Conservation (phyloP, 1,140 invertebrate genomes). For the Drosophila melanica region DNA sequence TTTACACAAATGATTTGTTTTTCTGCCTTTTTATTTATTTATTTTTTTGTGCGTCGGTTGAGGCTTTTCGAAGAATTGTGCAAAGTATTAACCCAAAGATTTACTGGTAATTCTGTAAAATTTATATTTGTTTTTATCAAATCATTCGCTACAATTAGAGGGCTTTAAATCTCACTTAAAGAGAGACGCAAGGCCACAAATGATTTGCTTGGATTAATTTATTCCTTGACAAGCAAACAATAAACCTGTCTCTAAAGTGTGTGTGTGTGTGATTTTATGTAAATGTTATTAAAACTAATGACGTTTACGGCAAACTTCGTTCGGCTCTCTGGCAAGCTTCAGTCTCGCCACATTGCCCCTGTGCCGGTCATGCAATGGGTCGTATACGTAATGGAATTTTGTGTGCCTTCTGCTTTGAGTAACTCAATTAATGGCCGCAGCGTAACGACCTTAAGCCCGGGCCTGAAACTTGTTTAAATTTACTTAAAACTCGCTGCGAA, state of each 20-base stretch:
- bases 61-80: not conserved
- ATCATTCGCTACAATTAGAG: slow-evolving; percentile 9
- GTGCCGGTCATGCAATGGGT: slow-evolving; percentile 51
- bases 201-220: slow-evolving; percentile 59
- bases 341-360: slow-evolving; percentile 15
- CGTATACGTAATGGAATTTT: slow-evolving; percentile 74
- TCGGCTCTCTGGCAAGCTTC: slow-evolving; percentile 13
- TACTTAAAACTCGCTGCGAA: slow-evolving; percentile 58
- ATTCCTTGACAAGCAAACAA: slow-evolving; percentile 35
- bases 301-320: slow-evolving; percentile 63
- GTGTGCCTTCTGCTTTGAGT: slow-evolving; percentile 60
- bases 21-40: slow-evolving; percentile 14
- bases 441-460: slow-evolving; percentile 35
- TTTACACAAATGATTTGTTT: slow-evolving; percentile 56
- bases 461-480: slow-evolving; percentile 62
- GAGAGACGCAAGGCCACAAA: slow-evolving; percentile 34
- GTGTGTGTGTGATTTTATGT: slow-evolving; percentile 34
- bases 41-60: not conserved
- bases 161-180: slow-evolving; percentile 34
- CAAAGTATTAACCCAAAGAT: not conserved
- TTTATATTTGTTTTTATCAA: not conserved
- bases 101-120: not conserved
- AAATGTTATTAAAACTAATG: slow-evolving; percentile 81
- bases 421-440: slow-evolving; percentile 67
- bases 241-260: not conserved